Evolutionary conservation across 30 jellyfish, hydroid and myxozoan genomes (phyloP), one percentile per base, ranked within the genome.

Genomic region (Clytia hemisphaerica): DNA sequence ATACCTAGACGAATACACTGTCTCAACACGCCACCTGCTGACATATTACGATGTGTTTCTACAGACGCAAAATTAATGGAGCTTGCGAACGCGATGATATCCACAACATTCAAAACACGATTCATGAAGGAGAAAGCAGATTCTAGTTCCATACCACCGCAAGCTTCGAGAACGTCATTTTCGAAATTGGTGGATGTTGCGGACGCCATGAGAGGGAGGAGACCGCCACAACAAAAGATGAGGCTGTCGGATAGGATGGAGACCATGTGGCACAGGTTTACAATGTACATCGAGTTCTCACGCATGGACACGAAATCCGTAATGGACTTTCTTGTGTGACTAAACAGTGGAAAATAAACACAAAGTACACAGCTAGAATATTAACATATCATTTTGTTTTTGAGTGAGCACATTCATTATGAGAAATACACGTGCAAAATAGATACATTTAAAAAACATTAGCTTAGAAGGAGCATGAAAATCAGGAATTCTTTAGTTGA

Each of bases 91-190:
- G 93, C 90, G 24, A 88, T 66, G 33, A 88, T 71, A 77, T 88
- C 97, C 47, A 88, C 84, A 19, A 88, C 70, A 51, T 80, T 83
- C 84, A 88, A 67, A 61, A 88, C 71, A 27, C 97, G 94, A 62
- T 88, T 88, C 55, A 88, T 47, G 63, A 88, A 88, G 21, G 97
- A 67, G 68, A 88, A 88, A 53, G 90, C 92, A 25, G 90, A 84
- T 42, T 88, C 97, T 27, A 88, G 76, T 27, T 83, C 55, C 97
- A 88, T 88, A 26, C 97, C 97, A 30, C 97, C 97, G 69, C 97
- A 88, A 28, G 97, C 82, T 60, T 88, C 95, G 2, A 88, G 66
- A 12, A 88, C 97, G 58, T 88, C 97, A 49, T 72, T 88, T 28
- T 63, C 94, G 60, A 88, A 88, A 70, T 88, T 80, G 24, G 80